Evolutionary conservation across 2,888 invertebrate genomes (phyloP).

Genomic region (Diaperis boleti): DNA sequence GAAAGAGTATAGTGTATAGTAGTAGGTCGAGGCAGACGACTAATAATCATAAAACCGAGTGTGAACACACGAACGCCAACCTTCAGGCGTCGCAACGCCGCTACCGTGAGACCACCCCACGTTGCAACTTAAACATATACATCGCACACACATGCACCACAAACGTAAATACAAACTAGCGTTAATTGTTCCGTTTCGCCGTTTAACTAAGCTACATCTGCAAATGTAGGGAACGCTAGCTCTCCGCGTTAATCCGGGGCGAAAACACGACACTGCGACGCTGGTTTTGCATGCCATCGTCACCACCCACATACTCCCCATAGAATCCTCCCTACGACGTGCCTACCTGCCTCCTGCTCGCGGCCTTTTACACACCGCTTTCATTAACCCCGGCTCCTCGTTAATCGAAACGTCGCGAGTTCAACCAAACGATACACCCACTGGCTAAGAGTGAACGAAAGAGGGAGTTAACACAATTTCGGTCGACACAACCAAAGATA

Average conservation of each 20-base stretch:
- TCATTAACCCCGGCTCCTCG: constrained; percentile 37
- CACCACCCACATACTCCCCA: constrained; percentile 21
- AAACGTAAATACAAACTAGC: constrained; percentile 55
- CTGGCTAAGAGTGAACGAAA: constrained; percentile 8
- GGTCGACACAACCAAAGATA: too few species aligned
- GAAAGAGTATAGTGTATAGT: neutral
- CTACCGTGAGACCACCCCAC: constrained; percentile 14
- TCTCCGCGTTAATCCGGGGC: constrained; percentile 53
- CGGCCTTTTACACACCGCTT: constrained; percentile 29
- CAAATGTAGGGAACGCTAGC: constrained; percentile 53
- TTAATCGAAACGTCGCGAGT: constrained; percentile 31
- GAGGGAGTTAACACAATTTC: too few species aligned
- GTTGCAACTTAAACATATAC: constrained; percentile 40
- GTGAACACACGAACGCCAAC: constrained; percentile 34
- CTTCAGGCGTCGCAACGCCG: constrained; percentile 12
- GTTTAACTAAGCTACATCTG: constrained; percentile 55
- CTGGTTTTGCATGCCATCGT: constrained; percentile 40
- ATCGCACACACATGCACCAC: constrained; percentile 39
- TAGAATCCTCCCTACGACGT: constrained; percentile 29
- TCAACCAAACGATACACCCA: constrained; percentile 15
- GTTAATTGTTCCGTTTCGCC: constrained; percentile 56
- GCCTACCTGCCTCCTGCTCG: constrained; percentile 36
- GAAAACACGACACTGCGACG: constrained; percentile 46
- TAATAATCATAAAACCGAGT: constrained; percentile 39
- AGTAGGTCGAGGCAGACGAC: constrained; percentile 26